Conservation (phyloP, 2,888 invertebrate genomes). For the Phorcus lineatus region DNA sequence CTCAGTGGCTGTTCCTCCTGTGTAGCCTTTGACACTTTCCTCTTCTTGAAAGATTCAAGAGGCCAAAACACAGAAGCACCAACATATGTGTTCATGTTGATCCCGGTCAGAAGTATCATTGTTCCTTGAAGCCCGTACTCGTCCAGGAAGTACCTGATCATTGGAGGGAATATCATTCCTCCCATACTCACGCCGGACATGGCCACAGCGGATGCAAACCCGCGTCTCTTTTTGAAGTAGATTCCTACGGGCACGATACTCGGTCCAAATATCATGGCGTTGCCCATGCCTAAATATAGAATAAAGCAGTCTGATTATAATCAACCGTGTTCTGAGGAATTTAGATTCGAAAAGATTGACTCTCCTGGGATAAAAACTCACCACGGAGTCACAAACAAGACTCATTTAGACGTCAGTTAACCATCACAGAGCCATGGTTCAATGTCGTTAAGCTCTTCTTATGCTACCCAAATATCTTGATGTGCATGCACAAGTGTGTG, state of each 20-base stretch:
- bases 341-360: too few relatives aligned
- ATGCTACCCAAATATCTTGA: too few relatives aligned
- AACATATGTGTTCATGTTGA: neutral
- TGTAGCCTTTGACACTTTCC: neutral
- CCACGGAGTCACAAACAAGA: too few relatives aligned
- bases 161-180: neutral
- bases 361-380: too few relatives aligned
- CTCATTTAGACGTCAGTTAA: too few relatives aligned
- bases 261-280: neutral
- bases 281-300: neutral
- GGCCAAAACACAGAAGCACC: neutral
- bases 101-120: neutral
- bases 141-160: neutral
- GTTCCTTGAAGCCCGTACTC: neutral
- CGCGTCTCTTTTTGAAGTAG: neutral
- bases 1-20: neutral
- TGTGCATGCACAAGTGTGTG: too few relatives aligned
- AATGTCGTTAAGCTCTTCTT: too few relatives aligned
- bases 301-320: too few relatives aligned
- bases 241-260: neutral
- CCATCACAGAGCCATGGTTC: too few relatives aligned
- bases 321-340: too few relatives aligned
- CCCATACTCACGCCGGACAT: neutral
- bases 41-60: neutral
- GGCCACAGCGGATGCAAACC: neutral